Conservation (phyloP, 1,140 invertebrate species). For the Aphaenogaster ashmeadi region DNA sequence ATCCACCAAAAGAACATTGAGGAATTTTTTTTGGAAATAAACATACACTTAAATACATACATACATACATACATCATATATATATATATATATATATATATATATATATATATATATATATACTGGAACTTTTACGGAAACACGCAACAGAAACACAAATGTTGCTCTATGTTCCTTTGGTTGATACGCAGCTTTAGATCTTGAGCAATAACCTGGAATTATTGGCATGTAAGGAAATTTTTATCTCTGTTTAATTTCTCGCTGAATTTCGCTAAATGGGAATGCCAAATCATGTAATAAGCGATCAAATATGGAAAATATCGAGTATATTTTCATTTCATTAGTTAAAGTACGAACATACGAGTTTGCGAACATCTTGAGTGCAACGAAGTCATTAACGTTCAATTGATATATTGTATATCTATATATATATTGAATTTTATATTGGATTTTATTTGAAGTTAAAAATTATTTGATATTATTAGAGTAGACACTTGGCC, state of each 20-base stretch:
- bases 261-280: not conserved
- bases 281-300: not conserved
- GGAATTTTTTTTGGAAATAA: too few relatives aligned
- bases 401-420: too few relatives aligned
- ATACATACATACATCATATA: too few relatives aligned
- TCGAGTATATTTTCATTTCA: not conserved
- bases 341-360: not conserved
- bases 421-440: not conserved
- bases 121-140: too few relatives aligned
- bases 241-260: not conserved
- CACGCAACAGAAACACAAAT: too few relatives aligned
- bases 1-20: too few relatives aligned
- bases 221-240: not conserved
- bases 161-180: too few relatives aligned
- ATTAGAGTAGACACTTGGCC: not conserved
- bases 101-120: too few relatives aligned
- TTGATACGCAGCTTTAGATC: not conserved
- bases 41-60: too few relatives aligned
- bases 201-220: not conserved
- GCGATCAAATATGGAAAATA: not conserved
- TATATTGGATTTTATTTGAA: not conserved
- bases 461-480: not conserved
- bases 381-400: not conserved
- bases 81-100: too few relatives aligned
- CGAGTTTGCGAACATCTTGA: not conserved